Evolutionary conservation across 1,140 invertebrate genomes (phyloP).

Genomic region (Yoshiicerus persimilis): DNA sequence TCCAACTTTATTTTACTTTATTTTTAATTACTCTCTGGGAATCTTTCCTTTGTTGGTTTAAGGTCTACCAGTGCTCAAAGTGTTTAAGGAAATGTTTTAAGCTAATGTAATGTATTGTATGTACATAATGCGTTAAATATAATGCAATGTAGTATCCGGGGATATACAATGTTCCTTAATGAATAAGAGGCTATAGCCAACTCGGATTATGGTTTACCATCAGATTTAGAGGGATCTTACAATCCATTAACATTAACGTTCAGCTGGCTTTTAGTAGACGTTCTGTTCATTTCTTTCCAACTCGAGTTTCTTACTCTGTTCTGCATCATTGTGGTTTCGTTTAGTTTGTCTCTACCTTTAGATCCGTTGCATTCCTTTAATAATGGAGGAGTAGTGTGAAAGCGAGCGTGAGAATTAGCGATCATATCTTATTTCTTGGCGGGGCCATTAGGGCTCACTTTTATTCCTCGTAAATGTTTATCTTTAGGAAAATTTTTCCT

Average conservation of each 20-base stretch:
- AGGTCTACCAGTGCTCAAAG: background rate
- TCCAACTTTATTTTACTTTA: background rate
- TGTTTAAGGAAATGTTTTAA: constrained; percentile 4
- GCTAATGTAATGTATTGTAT: background rate
- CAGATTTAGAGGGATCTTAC: background rate
- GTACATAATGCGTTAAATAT: background rate
- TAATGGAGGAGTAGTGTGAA: background rate
- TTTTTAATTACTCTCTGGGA: constrained; percentile 17
- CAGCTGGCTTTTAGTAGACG: background rate
- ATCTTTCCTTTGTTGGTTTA: constrained; percentile 4
- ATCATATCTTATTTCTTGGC: constrained; percentile 13
- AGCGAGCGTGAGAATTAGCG: constrained; percentile 6
- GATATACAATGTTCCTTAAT: background rate
- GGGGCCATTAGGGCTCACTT: constrained; percentile 3
- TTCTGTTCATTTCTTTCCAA: background rate
- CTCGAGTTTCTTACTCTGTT: background rate
- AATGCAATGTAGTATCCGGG: background rate
- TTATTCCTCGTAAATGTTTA: constrained; percentile 2
- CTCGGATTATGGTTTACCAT: background rate
- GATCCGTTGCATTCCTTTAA: constrained; percentile 2
- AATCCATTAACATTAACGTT: constrained; percentile 4
- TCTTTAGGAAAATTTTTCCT: background rate
- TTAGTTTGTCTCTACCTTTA: background rate
- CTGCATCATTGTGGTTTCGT: background rate
- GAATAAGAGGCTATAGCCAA: background rate